Conservation (phyloP, 2,113 vertebrate species). For the Oostethus manadensis region DNA sequence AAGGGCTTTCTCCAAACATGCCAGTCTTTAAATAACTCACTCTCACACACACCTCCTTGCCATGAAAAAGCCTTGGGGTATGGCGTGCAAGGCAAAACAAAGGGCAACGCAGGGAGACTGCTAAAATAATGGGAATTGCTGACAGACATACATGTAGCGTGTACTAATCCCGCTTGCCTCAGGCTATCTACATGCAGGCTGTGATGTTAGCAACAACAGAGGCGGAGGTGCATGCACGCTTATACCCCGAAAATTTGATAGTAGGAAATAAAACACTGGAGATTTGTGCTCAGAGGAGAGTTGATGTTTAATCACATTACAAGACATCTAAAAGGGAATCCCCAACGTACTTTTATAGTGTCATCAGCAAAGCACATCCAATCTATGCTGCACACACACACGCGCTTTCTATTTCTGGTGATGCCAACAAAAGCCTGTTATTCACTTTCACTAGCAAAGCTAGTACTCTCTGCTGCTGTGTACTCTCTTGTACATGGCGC, state of each 20-base stretch:
- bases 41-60: slow-evolving; percentile 43
- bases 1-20: slow-evolving; percentile 55
- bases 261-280: slow-evolving; percentile 19
- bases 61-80: slow-evolving; percentile 44
- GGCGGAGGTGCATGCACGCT: slow-evolving; percentile 12
- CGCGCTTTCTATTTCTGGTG: slow-evolving; percentile 13
- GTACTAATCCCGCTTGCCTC: slow-evolving; percentile 29
- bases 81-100: slow-evolving; percentile 29
- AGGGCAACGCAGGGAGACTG: slow-evolving; percentile 25
- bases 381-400: slow-evolving; percentile 24
- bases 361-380: slow-evolving; percentile 52
- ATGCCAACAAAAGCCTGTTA: neutral
- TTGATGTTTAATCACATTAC: slow-evolving; percentile 61
- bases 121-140: slow-evolving; percentile 28
- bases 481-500: neutral
- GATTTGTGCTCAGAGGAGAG: slow-evolving; percentile 52
- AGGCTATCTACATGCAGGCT: slow-evolving; percentile 22
- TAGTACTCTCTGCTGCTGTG: slow-evolving; percentile 2
- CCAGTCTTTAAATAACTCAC: slow-evolving; percentile 56
- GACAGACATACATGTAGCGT: slow-evolving; percentile 29
- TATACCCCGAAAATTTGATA: slow-evolving; percentile 1
- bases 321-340: slow-evolving; percentile 58
- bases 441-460: neutral
- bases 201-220: slow-evolving; percentile 5
- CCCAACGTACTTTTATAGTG: slow-evolving; percentile 52